These are phyloP conservation scores for Elymnias hypermnestra DNA, from an alignment of 1,140 invertebrate species.

Conservation along the genomic window DNA sequence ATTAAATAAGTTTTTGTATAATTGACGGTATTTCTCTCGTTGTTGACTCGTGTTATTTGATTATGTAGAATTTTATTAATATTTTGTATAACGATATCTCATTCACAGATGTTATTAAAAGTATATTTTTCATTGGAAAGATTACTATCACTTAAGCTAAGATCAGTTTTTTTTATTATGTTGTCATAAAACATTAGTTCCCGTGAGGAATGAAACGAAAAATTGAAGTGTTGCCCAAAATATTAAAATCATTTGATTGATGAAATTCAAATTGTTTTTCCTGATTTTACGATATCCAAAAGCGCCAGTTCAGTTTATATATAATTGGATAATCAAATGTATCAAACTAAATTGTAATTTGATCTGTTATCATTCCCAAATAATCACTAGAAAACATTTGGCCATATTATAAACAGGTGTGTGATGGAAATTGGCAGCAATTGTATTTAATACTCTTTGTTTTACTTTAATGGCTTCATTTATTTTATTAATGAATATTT, in stretches of 20 bases:
- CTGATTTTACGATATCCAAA: slow-evolving; percentile 63
- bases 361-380: slow-evolving; percentile 18
- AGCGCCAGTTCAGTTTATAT: slow-evolving; percentile 48
- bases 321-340: slow-evolving; percentile 20
- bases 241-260: slow-evolving; percentile 32
- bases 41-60: no score
- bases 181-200: slow-evolving; percentile 67
- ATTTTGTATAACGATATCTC: no score
- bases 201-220: slow-evolving; percentile 75
- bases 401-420: slow-evolving; percentile 8
- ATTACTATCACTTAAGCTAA: slow-evolving; percentile 61
- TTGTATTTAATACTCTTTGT: no score
- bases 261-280: no score
- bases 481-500: no score
- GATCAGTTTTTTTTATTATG: slow-evolving; percentile 58
- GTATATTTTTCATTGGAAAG: slow-evolving; percentile 59
- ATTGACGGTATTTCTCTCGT: no score
- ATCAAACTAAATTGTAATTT: neutral
- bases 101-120: no score
- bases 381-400: slow-evolving; percentile 9
- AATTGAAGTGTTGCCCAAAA: slow-evolving; percentile 43
- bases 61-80: no score
- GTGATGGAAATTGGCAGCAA: no score
- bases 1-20: no score
- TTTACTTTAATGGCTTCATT: no score